These are phyloP conservation scores for Boleophthalmus pectinirostris DNA, from an alignment of 2,113 vertebrate genomes.

Conservation along the genomic window DNA sequence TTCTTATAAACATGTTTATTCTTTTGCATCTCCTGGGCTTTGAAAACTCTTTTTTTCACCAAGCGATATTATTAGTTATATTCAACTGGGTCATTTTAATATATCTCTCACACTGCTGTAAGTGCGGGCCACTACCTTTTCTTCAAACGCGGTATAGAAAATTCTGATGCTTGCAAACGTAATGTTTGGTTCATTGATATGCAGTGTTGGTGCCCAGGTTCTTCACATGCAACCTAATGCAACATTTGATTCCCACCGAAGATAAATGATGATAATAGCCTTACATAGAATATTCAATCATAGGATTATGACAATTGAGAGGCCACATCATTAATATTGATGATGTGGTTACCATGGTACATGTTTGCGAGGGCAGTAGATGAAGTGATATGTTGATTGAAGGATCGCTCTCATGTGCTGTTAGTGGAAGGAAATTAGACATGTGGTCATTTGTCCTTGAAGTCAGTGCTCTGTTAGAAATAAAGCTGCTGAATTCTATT, in stretches of 20 bases:
- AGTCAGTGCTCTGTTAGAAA: neutral
- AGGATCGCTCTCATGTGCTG: neutral
- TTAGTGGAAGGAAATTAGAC: neutral
- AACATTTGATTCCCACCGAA: neutral
- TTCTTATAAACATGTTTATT: slow-evolving; percentile 45
- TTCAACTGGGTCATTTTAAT: slow-evolving; percentile 41
- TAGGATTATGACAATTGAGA: neutral
- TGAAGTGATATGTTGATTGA: neutral
- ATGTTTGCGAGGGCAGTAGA: neutral
- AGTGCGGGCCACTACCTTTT: slow-evolving; percentile 18
- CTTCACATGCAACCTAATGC: slow-evolving; percentile 6
- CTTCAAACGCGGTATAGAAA: slow-evolving; percentile 18
- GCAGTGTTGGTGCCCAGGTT: neutral
- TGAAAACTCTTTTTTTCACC: slow-evolving; percentile 12
- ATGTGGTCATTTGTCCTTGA: neutral
- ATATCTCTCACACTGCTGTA: slow-evolving; percentile 17
- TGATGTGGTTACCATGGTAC: slow-evolving; percentile 1
- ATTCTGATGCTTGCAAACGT: slow-evolving; percentile 7
- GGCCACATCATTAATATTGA: neutral
- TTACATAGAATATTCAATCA: neutral
- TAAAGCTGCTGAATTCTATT: neutral
- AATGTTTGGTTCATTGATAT: neutral
- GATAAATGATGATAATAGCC: slow-evolving; percentile 1
- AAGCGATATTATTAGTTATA: slow-evolving; percentile 33
- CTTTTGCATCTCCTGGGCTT: slow-evolving; percentile 31